Evolutionary conservation across 2,797 vertebrate species (phyloP), one percentile per base, ranked within the genome.

Genomic region (Alcedo quadribrachys): DNA sequence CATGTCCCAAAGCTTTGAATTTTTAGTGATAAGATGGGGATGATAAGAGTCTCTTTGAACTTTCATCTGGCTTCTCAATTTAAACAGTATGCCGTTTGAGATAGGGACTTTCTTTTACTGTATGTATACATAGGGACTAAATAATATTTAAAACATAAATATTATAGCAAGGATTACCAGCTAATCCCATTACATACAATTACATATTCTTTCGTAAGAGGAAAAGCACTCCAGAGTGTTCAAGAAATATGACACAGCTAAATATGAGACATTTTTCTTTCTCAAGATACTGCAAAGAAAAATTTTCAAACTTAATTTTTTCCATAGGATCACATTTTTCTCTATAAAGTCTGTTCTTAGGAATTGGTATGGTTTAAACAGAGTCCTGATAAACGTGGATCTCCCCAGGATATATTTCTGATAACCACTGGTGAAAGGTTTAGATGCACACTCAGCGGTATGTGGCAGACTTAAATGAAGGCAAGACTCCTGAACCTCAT

Each of bases 161-260:
- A 85, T 87, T 85, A 69, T 46, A 78, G 21, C 43, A 81, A 62
- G 74, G 60, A 94, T 93, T 94, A 84, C 33, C 32, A 90, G 13
- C 51, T 95, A 86, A 86, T 90, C 54, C 27, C 16, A 81, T 79
- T 69, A 35, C 2, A 51, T 69, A 46, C 6, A 79, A 79, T 70
- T 91, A 76, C 2, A 33, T 73, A 45, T 76, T 79, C 35, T 22
- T 84, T 85, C 74, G 48, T 66, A 22, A 76, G 35, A 83, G 48
- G 35, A 57, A 87, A 91, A 92, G 3, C 15, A 28, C 42, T 51
- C 19, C 6, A 32, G 63, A 50, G 20, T 43, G 55, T 63, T 88
- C 27, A 48, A 77, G 35, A 69, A 75, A 81, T 40, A 21, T 21
- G 11, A 37, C 20, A 22, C 13, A 53, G 43, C 9, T 87, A 50